Evolutionary conservation across 2,797 vertebrate genomes (phyloP), one percentile per base, ranked within the genome.

Genomic region (Microctenopoma steveboyesi): DNA sequence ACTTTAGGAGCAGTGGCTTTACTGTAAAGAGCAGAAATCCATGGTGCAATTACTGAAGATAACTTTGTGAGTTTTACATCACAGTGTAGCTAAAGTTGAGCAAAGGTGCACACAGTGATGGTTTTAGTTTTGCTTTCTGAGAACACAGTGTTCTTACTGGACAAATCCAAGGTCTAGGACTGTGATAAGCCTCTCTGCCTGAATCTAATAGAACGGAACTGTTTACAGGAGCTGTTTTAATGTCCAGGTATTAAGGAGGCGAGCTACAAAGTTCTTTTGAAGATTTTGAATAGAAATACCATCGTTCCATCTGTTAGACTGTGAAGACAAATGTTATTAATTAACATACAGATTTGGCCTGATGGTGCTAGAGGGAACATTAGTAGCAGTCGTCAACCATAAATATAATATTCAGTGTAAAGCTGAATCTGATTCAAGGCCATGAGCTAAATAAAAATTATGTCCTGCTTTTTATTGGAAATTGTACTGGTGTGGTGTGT

Each of bases 111-210:
- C 37, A 49, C n/a, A 18, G 13, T 53, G 39, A 49, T 59, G 16
- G 12, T 35, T 62, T 11, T 15, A 46, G 33, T 55, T 77, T 78
- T 78, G 42, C 4, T 67, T 10, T 60, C 8, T 11, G 9, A 55
- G 69, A 54, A 82, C 64, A 37, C 13, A 7, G 48, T 68, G 83
- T 82, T 65, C 76, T 73, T 40, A 54, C 7, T 2, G 18, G 54
- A 54, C n/a, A 6, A 39, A 50, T 57, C 73, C 64, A 72, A 71
- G 55, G 53, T 56, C 67, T 53, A 12, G 9, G 33, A 35, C 64
- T 57, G 45, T 47, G 80, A 86, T 78, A 83, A 80, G 64, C 47
- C 27, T 6, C 35, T 42, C 50, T 48, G 43, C 40, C 39, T 68
- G 14, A 63, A 11, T 69, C 12, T 51, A 61, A 65, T 10, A 3